Percentiles rank a stretch among this genome's conserved stretches.
phyloP scores from a whole-genome alignment of 2,113 vertebrate genomes.

The Hemiscyllium ocellatum region DNA sequence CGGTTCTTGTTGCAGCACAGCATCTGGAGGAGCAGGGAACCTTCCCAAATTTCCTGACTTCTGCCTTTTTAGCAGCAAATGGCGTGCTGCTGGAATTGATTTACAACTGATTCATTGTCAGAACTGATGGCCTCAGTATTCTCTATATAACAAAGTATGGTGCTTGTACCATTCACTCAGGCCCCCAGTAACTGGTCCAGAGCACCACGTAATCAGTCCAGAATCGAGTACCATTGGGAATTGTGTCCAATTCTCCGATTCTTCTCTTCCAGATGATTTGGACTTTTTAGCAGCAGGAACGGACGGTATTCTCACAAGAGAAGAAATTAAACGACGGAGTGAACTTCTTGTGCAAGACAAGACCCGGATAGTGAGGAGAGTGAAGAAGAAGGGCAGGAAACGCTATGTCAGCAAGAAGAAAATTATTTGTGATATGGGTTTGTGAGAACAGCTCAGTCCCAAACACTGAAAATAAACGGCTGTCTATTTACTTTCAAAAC shows the following conservation, averaged over 20 bases:
- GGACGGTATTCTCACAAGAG: conserved; percentile 26
- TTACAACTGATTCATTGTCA: not conserved
- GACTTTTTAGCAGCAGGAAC: not conserved
- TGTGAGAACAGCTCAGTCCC: not conserved
- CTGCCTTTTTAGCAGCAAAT: not conserved
- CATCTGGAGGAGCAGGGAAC: not conserved
- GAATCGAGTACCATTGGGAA: not conserved
- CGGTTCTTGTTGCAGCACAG: not conserved
- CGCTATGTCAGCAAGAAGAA: conserved; percentile 21
- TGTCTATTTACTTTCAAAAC: not conserved
- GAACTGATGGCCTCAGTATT: not conserved
- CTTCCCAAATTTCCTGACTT: not conserved
- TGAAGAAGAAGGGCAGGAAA: conserved; percentile 21
- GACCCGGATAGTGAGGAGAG: not conserved
- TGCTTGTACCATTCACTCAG: not conserved
- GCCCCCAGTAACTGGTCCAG: not conserved
- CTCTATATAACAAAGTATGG: not conserved
- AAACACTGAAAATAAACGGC: not conserved
- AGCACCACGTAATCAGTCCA: not conserved
- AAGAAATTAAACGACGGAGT: conserved; percentile 26
- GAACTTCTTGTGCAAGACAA: conserved; percentile 7
- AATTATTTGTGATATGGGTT: not conserved
- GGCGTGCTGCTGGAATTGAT: not conserved
- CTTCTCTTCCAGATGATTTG: not conserved
- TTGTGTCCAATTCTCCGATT: not conserved